phyloP scores from a whole-genome alignment of 2,888 invertebrate genomes.

The Eilema sororculum region DNA sequence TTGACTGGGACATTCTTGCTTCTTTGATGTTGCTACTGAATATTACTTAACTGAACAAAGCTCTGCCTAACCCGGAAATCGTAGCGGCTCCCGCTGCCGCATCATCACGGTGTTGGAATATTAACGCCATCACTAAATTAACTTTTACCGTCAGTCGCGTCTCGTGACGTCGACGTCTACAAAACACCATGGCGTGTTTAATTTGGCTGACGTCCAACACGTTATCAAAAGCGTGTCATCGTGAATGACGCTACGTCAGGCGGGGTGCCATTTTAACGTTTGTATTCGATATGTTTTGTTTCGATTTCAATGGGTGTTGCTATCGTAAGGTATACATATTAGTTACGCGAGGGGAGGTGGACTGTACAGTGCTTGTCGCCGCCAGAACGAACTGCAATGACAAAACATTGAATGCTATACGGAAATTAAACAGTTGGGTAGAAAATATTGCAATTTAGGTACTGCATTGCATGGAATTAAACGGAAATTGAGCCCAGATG shows the following conservation, averaged over 20 bases:
- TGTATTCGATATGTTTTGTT: conserved; percentile 19
- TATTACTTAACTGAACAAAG: neutral
- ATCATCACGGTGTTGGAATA: neutral
- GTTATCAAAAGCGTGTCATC: conserved; percentile 34
- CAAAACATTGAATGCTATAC: conserved; percentile 16
- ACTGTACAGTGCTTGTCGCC: conserved; percentile 10
- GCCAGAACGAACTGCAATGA: conserved; percentile 19
- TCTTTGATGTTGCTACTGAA: neutral
- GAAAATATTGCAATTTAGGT: neutral
- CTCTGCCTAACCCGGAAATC: neutral
- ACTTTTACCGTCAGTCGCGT: neutral
- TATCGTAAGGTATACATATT: neutral
- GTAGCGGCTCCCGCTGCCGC: neutral
- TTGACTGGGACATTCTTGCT: neutral
- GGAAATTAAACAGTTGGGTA: conserved; percentile 30
- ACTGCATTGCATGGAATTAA: conserved; percentile 26
- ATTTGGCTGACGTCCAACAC: conserved; percentile 29
- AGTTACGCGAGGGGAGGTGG: neutral
- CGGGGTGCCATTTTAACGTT: neutral
- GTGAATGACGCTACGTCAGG: conserved; percentile 16
- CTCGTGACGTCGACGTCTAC: neutral
- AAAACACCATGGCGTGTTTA: neutral
- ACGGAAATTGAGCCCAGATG: conserved; percentile 9
- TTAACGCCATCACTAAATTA: neutral
- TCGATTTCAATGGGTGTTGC: conserved; percentile 14